Percentiles rank a stretch among this genome's conserved stretches.
Conservation (phyloP, 2,888 invertebrate species). For the Volucella bombylans region DNA sequence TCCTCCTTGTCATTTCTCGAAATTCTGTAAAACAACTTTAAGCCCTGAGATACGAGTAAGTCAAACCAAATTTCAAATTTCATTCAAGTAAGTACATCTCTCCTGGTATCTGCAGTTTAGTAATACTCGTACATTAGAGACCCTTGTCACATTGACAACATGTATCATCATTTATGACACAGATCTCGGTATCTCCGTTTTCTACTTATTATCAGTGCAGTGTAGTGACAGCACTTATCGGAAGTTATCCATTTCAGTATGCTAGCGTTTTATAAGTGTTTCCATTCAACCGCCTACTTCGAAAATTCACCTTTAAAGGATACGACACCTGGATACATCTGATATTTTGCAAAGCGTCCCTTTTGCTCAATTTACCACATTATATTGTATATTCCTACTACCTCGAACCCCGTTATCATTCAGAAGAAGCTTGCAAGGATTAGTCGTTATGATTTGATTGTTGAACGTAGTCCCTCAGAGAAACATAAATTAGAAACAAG, state of each 20-base stretch:
- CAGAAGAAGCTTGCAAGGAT: constrained; percentile 9
- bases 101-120: neutral
- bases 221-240: constrained; percentile 13
- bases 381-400: constrained; percentile 6
- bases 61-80: neutral
- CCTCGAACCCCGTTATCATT: neutral
- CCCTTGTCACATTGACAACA: neutral
- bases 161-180: constrained; percentile 8
- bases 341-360: constrained; percentile 9
- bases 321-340: neutral
- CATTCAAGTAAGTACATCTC: constrained; percentile 1
- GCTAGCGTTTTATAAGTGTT: neutral
- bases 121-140: neutral
- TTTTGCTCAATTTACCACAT: constrained; percentile 31
- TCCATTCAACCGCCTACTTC: neutral
- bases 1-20: no score
- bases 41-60: no score
- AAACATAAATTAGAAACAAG: no score
- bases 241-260: neutral
- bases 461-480: neutral
- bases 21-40: no score
- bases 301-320: neutral
- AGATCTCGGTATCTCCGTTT: neutral
- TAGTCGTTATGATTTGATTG: constrained; percentile 19
- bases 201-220: neutral